These are phyloP conservation scores for Galleria mellonella DNA, from an alignment of 1,140 invertebrate genomes.

Conservation along the genomic window DNA sequence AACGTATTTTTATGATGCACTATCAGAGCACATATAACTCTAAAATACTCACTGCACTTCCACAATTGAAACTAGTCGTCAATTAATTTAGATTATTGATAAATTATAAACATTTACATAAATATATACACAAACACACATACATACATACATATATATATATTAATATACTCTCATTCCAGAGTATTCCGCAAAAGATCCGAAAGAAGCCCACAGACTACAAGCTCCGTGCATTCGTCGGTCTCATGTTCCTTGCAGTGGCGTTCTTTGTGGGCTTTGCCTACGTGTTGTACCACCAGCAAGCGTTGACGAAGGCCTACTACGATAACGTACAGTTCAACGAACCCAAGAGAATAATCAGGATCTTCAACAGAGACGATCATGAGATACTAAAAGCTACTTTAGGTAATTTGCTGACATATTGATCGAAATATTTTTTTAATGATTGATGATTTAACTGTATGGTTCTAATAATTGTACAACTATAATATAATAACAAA, in stretches of 20 bases:
- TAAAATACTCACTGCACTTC: too few relatives aligned
- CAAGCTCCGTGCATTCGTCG: conserved; percentile 87
- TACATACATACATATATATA: too few relatives aligned
- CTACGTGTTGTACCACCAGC: conserved; percentile 87
- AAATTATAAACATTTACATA: too few relatives aligned
- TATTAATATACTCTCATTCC: conserved; percentile 15
- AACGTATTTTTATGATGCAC: too few relatives aligned
- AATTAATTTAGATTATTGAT: too few relatives aligned
- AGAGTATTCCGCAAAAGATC: conserved; percentile 74
- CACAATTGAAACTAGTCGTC: too few relatives aligned
- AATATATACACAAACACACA: too few relatives aligned
- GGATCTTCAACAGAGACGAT: conserved; percentile 81
- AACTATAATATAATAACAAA: too few relatives aligned
- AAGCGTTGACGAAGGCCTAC: conserved; percentile 86
- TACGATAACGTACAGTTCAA: conserved; percentile 90
- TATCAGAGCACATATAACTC: too few relatives aligned
- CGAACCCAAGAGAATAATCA: conserved; percentile 83
- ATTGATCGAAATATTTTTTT: too few relatives aligned
- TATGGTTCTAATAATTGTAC: too few relatives aligned
- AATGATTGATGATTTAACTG: too few relatives aligned
- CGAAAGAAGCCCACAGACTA: conserved; percentile 80
- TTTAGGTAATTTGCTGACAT: conserved; percentile 72
- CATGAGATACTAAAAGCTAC: conserved; percentile 82
- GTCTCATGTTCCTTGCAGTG: conserved; percentile 85
- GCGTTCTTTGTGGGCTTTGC: conserved; percentile 88